Conservation (phyloP, 2,888 invertebrate genomes). For the Parnassius apollo region DNA sequence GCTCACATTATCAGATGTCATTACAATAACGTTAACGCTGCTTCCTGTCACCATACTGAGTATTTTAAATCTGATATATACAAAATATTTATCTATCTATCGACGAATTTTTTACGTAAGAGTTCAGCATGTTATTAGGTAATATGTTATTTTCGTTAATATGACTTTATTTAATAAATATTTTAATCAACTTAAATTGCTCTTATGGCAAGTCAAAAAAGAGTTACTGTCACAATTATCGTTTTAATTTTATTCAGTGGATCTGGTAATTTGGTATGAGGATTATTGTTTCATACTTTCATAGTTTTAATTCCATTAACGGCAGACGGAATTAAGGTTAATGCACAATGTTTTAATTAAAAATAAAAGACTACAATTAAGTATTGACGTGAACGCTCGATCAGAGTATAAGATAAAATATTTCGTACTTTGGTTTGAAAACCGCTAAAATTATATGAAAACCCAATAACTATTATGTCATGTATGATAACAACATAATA, state of each 20-base stretch:
- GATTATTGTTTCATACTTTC: slow-evolving; percentile 23
- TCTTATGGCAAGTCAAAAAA: slow-evolving; percentile 1
- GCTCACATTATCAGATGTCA: no score
- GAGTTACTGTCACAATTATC: slow-evolving; percentile 2
- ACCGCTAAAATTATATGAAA: no score
- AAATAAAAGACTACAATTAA: slow-evolving; percentile 17
- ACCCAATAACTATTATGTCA: no score
- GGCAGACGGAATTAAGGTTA: slow-evolving; percentile 20
- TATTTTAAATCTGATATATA: no score
- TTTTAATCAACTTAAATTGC: neutral
- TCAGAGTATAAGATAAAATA: neutral
- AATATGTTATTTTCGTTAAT: no score
- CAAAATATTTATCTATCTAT: no score
- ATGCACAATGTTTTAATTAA: slow-evolving; percentile 26
- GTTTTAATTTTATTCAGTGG: slow-evolving; percentile 16
- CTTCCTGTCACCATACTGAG: no score
- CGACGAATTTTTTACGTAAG: no score
- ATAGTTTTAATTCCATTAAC: slow-evolving; percentile 25
- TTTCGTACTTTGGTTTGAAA: no score
- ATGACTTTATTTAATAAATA: neutral
- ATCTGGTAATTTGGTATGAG: slow-evolving; percentile 24
- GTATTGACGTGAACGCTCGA: neutral
- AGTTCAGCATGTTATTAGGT: no score
- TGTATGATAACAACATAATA: no score
- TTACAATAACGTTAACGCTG: no score